phyloP scores from a whole-genome alignment of 2,888 invertebrate species.

The Brachyptera risi region DNA sequence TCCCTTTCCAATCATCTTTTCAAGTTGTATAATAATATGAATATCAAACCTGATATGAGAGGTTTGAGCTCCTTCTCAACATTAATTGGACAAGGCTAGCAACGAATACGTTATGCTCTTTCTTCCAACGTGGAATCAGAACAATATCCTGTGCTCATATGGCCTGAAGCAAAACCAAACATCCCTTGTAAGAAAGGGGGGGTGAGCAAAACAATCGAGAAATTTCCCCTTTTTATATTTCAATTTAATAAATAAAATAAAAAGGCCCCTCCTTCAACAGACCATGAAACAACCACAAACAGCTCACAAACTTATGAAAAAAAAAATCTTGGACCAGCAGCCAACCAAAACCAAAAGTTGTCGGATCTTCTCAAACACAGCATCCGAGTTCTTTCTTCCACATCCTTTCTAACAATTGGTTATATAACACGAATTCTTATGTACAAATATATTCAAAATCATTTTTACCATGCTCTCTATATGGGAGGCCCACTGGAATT shows the following conservation, averaged over 20 bases:
- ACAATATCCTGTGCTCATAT: conserved; percentile 2
- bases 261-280: conserved; percentile 14
- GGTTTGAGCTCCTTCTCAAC: not conserved
- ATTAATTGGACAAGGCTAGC: conserved; percentile 8
- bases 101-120: not conserved
- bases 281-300: conserved; percentile 14
- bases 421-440: too few relatives aligned
- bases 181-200: not conserved
- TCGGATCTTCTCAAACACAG: too few relatives aligned
- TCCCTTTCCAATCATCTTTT: conserved; percentile 17
- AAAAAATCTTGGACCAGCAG: not conserved
- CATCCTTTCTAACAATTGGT: too few relatives aligned
- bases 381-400: too few relatives aligned
- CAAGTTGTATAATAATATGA: conserved; percentile 3
- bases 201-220: conserved; percentile 13
- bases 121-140: not conserved
- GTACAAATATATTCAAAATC: too few relatives aligned
- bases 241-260: conserved; percentile 4
- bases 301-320: not conserved
- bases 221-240: not conserved
- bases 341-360: not conserved
- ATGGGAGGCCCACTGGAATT: not conserved
- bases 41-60: conserved; percentile 21
- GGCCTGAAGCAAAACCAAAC: not conserved
- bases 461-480: not conserved